Evolutionary conservation across 2,113 vertebrate genomes (phyloP).

Genomic region (Epinephelus lanceolatus): DNA sequence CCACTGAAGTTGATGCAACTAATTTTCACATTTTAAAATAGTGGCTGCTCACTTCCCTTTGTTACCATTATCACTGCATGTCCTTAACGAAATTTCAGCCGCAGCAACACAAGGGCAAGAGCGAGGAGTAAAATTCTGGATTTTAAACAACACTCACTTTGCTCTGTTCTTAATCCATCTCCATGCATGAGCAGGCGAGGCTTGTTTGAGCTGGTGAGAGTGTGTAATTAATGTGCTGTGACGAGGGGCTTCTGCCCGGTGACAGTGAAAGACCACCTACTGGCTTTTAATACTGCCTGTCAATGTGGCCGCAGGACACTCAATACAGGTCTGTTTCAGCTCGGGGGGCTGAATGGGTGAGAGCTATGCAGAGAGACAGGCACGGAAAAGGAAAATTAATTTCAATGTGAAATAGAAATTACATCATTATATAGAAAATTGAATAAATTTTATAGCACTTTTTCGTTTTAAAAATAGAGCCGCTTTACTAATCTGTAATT

Average conservation of each 20-base stretch:
- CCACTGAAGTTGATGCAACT: slow-evolving; percentile 47
- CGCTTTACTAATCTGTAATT: not conserved
- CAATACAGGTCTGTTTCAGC: slow-evolving; percentile 57
- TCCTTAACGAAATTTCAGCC: slow-evolving; percentile 2
- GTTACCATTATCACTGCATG: slow-evolving; percentile 19
- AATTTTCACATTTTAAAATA: slow-evolving; percentile 71
- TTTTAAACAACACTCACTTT: not conserved
- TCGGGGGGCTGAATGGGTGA: slow-evolving; percentile 54
- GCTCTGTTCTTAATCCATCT: slow-evolving; percentile 38
- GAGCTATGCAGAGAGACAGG: slow-evolving; percentile 33
- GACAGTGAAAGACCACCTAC: slow-evolving; percentile 82
- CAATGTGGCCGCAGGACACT: slow-evolving; percentile 78
- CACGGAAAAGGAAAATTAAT: not conserved
- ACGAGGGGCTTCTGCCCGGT: slow-evolving; percentile 78
- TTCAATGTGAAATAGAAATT: not conserved
- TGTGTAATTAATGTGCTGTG: slow-evolving; percentile 81
- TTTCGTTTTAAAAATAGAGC: not conserved
- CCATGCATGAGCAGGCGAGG: slow-evolving; percentile 38
- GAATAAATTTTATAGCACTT: fast-evolving
- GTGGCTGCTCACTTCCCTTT: slow-evolving; percentile 58
- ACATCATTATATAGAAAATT: not conserved
- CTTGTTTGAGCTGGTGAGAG: slow-evolving; percentile 63
- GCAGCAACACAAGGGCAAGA: not conserved
- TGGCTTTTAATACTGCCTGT: slow-evolving; percentile 85
- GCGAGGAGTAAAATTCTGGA: slow-evolving; percentile 4